phyloP scores from a whole-genome alignment of 2,888 invertebrate species.

The Dorcus parallelipipedus region DNA sequence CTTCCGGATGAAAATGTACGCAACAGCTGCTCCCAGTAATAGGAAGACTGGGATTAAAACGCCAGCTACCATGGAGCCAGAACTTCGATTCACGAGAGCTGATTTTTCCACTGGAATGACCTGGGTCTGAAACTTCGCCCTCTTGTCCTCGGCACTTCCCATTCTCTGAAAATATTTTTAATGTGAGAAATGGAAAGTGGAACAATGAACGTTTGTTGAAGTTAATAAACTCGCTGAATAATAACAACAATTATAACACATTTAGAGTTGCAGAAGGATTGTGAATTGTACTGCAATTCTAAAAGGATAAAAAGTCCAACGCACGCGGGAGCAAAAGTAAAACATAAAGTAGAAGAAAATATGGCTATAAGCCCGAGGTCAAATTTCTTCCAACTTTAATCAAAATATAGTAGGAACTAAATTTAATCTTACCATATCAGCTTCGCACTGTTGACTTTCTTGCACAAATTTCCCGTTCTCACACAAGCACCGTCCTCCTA shows the following conservation, averaged over 20 bases:
- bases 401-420: neutral
- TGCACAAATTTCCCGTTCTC: constrained; percentile 50
- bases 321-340: too few species aligned
- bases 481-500: constrained; percentile 56
- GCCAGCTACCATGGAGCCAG: constrained; percentile 15
- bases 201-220: too few species aligned
- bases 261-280: neutral
- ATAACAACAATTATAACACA: too few species aligned
- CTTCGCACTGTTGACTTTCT: constrained; percentile 41
- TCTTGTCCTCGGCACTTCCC: neutral
- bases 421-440: neutral
- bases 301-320: neutral
- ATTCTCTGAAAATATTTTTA: neutral
- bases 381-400: too few species aligned
- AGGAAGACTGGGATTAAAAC: constrained; percentile 19
- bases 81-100: neutral
- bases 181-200: too few species aligned
- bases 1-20: constrained; percentile 23
- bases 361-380: too few species aligned
- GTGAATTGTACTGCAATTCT: neutral
- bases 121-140: constrained; percentile 18
- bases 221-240: too few species aligned
- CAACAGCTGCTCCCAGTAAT: constrained; percentile 15
- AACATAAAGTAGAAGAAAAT: too few species aligned
- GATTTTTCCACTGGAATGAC: constrained; percentile 1